Evolutionary conservation across 2,888 invertebrate species (phyloP).

Genomic region (Stomorhina lunata): DNA sequence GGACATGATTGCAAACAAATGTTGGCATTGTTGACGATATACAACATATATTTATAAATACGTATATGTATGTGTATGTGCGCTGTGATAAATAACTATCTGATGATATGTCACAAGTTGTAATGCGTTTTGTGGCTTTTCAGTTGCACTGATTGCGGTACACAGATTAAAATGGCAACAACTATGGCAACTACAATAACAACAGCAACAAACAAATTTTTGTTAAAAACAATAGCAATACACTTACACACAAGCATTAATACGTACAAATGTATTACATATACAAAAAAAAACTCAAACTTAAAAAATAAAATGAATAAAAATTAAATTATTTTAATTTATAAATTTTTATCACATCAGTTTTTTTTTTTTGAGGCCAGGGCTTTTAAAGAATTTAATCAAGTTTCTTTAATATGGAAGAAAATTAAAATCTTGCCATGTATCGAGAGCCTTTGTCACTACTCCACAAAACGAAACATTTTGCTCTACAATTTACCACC

Average conservation of each 20-base stretch:
- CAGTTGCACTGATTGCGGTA: constrained; percentile 62
- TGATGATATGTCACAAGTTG: constrained; percentile 67
- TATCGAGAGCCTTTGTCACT: too few relatives aligned
- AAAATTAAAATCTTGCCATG: neutral
- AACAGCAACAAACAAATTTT: neutral
- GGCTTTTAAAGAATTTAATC: neutral
- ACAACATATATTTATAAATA: neutral
- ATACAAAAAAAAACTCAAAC: neutral
- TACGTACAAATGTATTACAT: too few relatives aligned
- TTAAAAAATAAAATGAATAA: neutral
- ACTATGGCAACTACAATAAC: constrained; percentile 23
- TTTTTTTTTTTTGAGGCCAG: neutral
- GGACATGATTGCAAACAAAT: constrained; percentile 36
- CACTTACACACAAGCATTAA: neutral
- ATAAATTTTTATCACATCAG: constrained; percentile 3
- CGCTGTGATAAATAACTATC: constrained; percentile 65
- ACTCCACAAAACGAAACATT: too few relatives aligned
- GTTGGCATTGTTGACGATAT: constrained; percentile 43
- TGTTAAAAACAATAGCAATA: neutral
- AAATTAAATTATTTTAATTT: constrained; percentile 40
- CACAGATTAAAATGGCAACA: constrained; percentile 56
- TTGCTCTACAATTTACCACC: too few relatives aligned
- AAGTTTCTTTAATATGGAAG: neutral
- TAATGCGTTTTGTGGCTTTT: constrained; percentile 66
- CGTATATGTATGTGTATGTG: neutral